Base-by-base conservation (phyloP, 2,113 vertebrate species). In the Ageneiosus marmoratus region DNA sequence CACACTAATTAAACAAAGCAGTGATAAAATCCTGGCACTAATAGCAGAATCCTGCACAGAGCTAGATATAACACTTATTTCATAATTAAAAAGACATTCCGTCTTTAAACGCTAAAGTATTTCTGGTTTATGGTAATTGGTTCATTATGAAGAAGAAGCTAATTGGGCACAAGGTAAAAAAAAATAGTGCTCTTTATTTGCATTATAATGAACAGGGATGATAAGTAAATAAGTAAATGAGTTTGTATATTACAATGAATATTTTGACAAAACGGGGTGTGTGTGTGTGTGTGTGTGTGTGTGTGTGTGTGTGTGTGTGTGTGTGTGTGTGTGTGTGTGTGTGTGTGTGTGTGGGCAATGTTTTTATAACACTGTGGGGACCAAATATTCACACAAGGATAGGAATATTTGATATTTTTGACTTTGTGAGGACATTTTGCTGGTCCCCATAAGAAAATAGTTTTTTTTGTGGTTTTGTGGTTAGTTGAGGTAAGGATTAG, bases 71-170 rank as follows among this genome's bases (percentile, higher is more conserved):
- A 20, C 41, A 69, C 32, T 77, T 53, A 65, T 67, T 37, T 83
- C 29, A 65, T 60, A 73, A 75, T 51, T 32, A 75, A 62, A 82
- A 75, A 22, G 27, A 62, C 72, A 51, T 58, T 58, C 53, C 63
- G 69, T 83, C 73, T 67, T 67, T 83, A 77, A 77, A 77, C 65
- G 32, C 81, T 8, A n/a, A 56, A 58, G 37, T 65, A 65, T 53
- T 15, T 78, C 55, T 56, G 34, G n/a, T 34, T 63, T 77, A 55
- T 77, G 60, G 50, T 55, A 69, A 77, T 55, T 18, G 18, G 58
- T 53, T 83, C 50, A 51, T 77, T 83, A 69, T 56, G 63, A 69
- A 44, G 56, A 32, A 58, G 50, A 51, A 67, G 34, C 16, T 53
- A 83, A 76, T 55, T 77, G 60, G 58, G 46, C 34, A 41, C 6